A percentile compares a stretch with the other conserved stretches of the same genome.
Evolutionary conservation across 1,140 invertebrate species (phyloP).

Genomic region (Calephelis nemesis): DNA sequence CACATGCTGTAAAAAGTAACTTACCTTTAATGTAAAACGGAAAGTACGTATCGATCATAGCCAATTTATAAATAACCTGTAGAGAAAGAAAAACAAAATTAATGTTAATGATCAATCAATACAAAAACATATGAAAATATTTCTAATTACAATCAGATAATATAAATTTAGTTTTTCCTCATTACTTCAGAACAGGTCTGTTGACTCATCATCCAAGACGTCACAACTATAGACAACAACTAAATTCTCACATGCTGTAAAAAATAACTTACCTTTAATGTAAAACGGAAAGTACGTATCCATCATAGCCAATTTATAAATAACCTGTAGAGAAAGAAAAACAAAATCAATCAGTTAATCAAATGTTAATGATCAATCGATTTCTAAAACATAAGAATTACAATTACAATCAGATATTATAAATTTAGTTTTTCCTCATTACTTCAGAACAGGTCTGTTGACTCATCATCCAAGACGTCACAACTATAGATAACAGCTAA

Average conservation of each 20-base stretch:
- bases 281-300: too few species aligned
- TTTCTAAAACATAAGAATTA: background rate
- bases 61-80: too few species aligned
- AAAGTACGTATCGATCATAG: too few species aligned
- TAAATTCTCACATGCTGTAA: background rate
- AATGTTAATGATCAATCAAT: background rate
- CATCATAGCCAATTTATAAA: too few species aligned
- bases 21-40: too few species aligned
- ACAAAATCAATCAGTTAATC: too few species aligned
- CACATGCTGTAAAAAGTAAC: too few species aligned
- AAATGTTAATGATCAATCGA: background rate
- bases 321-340: background rate
- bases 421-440: constrained; percentile 42
- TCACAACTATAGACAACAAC: too few species aligned
- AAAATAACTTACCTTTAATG: too few species aligned
- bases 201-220: constrained; percentile 42
- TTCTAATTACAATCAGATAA: constrained; percentile 21
- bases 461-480: constrained; percentile 37
- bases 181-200: constrained; percentile 58
- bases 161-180: constrained; percentile 40
- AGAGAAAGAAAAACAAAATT: background rate
- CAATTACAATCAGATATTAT: constrained; percentile 25
- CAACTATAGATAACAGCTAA: too few species aligned
- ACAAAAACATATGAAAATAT: background rate
- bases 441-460: constrained; percentile 60